Conservation (phyloP, 2,113 vertebrate species). For the Capreolus pygargus region DNA sequence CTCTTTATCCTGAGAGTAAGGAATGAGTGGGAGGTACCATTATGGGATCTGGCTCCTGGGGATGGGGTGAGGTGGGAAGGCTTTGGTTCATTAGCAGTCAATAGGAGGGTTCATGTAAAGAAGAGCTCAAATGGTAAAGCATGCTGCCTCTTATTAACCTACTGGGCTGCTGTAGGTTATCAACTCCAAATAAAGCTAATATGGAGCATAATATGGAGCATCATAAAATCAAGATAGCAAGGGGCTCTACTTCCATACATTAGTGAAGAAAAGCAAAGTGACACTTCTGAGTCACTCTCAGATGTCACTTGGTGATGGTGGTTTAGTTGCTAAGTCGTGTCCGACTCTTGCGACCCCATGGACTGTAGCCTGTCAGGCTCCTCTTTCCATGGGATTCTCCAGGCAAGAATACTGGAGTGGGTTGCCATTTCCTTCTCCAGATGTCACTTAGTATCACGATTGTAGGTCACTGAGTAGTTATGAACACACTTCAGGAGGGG, state of each 20-base stretch:
- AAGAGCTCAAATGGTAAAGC: neutral
- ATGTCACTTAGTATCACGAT: neutral
- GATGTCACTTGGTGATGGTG: neutral
- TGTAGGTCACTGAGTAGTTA: slow-evolving; percentile 37
- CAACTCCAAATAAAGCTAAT: neutral
- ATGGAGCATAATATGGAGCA: neutral
- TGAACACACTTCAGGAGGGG: slow-evolving; percentile 61
- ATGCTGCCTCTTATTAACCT: neutral
- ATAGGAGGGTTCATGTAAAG: neutral
- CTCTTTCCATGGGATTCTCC: neutral
- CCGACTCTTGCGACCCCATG: neutral
- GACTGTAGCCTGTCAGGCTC: neutral
- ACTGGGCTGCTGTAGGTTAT: neutral
- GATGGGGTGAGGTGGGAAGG: neutral
- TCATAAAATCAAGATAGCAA: slow-evolving; percentile 12
- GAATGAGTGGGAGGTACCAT: neutral
- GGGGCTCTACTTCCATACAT: slow-evolving; percentile 54
- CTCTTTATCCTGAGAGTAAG: neutral
- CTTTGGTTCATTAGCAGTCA: neutral
- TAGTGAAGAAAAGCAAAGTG: slow-evolving; percentile 56
- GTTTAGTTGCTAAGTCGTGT: neutral
- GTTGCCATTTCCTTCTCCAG: neutral
- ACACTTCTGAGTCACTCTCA: slow-evolving; percentile 41
- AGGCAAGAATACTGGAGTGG: neutral
- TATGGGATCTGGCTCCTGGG: neutral